Conservation (phyloP, 1,140 invertebrate genomes). For the Zaprionus ornatus region DNA sequence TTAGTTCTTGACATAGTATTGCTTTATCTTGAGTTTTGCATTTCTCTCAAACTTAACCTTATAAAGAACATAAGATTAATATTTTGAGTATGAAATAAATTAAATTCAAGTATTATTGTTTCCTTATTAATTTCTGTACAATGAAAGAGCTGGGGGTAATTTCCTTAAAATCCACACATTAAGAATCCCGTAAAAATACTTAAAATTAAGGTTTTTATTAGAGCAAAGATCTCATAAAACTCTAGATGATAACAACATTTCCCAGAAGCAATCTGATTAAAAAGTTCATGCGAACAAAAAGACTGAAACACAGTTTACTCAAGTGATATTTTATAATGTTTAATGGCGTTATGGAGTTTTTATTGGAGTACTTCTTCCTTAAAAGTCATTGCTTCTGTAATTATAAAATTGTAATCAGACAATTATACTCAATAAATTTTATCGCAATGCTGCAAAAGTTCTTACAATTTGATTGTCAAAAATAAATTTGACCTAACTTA, state of each 20-base stretch:
- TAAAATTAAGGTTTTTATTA: not conserved
- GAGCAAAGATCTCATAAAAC: not conserved
- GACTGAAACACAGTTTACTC: too few relatives aligned
- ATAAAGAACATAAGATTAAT: not conserved
- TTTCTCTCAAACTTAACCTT: not conserved
- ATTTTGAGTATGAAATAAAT: slow-evolving; percentile 6
- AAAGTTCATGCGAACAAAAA: too few relatives aligned
- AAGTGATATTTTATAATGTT: too few relatives aligned
- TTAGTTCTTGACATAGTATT: not conserved
- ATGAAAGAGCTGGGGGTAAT: not conserved
- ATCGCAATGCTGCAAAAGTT: too few relatives aligned
- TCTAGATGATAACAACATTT: not conserved
- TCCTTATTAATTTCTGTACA: not conserved
- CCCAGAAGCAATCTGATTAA: too few relatives aligned
- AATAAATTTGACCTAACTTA: not conserved
- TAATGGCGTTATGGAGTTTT: too few relatives aligned
- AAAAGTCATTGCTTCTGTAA: too few relatives aligned
- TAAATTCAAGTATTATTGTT: not conserved
- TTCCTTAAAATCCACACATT: not conserved
- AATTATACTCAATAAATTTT: too few relatives aligned
- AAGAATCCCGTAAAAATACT: too few relatives aligned
- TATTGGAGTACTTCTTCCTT: too few relatives aligned
- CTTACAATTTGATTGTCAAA: too few relatives aligned
- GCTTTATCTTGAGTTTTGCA: not conserved
- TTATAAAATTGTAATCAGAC: too few relatives aligned